phyloP scores from a whole-genome alignment of 2,888 invertebrate genomes.

The Limnephilus lunatus region DNA sequence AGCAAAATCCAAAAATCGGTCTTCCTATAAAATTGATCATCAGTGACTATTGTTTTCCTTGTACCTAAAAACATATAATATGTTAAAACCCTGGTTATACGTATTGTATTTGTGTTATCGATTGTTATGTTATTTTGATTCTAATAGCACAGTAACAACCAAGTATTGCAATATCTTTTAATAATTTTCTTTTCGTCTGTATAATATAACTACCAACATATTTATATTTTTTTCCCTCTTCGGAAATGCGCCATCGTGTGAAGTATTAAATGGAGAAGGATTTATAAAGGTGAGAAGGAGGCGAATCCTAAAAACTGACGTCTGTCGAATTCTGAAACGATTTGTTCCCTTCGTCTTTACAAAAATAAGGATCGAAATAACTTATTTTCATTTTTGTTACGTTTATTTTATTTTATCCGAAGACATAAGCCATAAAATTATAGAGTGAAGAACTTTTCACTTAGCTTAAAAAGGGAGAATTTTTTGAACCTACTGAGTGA shows the following conservation, averaged over 20 bases:
- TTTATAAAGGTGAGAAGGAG: not conserved
- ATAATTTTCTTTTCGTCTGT: too few relatives aligned
- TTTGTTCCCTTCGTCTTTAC: not conserved
- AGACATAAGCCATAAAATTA: too few relatives aligned
- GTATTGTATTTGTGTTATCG: too few relatives aligned
- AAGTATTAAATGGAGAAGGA: not conserved
- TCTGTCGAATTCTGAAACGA: not conserved
- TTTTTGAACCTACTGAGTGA: not conserved
- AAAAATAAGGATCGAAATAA: not conserved
- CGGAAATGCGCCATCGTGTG: not conserved
- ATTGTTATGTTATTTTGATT: too few relatives aligned
- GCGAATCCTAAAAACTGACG: constrained; percentile 4
- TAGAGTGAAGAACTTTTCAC: too few relatives aligned
- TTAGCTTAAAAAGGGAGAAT: not conserved
- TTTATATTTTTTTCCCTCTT: not conserved
- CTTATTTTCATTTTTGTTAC: not conserved
- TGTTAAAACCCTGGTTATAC: too few relatives aligned
- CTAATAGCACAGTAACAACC: too few relatives aligned
- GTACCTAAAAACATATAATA: too few relatives aligned
- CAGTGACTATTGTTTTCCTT: too few relatives aligned
- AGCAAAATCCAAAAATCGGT: too few relatives aligned
- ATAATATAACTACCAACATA: not conserved
- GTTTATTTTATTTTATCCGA: not conserved
- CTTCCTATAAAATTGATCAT: too few relatives aligned
- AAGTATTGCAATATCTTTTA: too few relatives aligned